Evolutionary conservation across 2,797 vertebrate species (phyloP), one percentile per base, ranked within the genome.

Genomic region (Onychomys leucogaster): DNA sequence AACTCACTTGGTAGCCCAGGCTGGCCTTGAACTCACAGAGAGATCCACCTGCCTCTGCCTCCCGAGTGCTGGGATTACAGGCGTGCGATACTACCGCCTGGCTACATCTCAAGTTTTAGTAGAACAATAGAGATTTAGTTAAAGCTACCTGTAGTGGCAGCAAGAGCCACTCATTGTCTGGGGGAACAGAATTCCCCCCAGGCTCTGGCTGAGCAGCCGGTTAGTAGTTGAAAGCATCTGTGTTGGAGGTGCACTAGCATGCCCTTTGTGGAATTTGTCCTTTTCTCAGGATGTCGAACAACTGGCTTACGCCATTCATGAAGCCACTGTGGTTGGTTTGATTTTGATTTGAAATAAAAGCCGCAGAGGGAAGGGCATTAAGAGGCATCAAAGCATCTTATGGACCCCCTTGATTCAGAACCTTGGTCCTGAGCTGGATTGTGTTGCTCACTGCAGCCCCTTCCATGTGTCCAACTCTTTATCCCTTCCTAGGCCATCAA

Each of bases 401-500:
- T 77, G 12, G 2, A 23, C 4, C 13, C 12, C 13, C 5, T 57
- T 43, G 59, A 27, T 21, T 57, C 11, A 43, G 75, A 73, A 2
- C 80, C 75, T 61, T 0, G 4, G 23, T 32, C 12, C 2, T 0
- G 0, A 61, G 32, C 29, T 1, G n/a, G 43, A 7, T 16, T 37
- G n/a, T 43, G 8, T 12, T 0, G 4, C 17, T 6, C 29, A n/a
- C 3, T 12, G 0, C 11, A 1, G 1, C 23, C 63, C 41, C 57
- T 29, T 34, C 19, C 19, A 0, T 12, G 32, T 6, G 13, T 14
- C 14, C 0, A 0, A 29, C 43, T 91, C 19, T 32, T 2, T 91
- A 55, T 94, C 29, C 93, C 17, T 67, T 92, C 37, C 4, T 21
- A 99, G 99, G 99, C 99, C 80, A 98, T 99, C 97, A 98, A 99